A percentile compares a stretch with the other conserved stretches of the same genome.
These are phyloP conservation scores for Diaphora mendica DNA, from an alignment of 2,888 invertebrate genomes.

Conservation along the genomic window DNA sequence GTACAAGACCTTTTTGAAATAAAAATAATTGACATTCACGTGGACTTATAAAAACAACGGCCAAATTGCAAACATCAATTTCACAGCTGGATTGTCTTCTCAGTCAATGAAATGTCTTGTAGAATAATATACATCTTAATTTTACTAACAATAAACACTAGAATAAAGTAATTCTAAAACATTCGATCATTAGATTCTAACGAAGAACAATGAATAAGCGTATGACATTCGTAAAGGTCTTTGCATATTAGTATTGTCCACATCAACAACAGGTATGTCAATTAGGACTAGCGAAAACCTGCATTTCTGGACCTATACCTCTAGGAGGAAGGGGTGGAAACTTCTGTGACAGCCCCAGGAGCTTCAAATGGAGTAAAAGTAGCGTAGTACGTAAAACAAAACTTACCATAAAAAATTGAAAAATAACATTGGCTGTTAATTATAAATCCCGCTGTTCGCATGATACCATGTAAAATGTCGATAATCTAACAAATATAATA, in stretches of 20 bases:
- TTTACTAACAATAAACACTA: not conserved
- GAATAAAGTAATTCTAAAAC: too few species aligned
- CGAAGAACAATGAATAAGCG: not conserved
- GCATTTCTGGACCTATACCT: not conserved
- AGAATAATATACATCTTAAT: not conserved
- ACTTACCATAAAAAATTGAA: slow-evolving; percentile 79
- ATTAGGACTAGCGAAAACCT: not conserved
- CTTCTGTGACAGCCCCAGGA: not conserved
- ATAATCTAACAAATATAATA: slow-evolving; percentile 61
- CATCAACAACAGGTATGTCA: not conserved
- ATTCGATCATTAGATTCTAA: not conserved
- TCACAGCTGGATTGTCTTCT: too few species aligned
- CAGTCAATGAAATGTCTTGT: too few species aligned
- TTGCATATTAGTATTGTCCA: not conserved
- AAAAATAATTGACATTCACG: too few species aligned
- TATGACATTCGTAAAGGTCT: not conserved
- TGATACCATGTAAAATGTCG: slow-evolving; percentile 65
- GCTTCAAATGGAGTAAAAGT: not conserved
- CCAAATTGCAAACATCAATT: too few species aligned
- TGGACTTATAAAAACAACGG: too few species aligned
- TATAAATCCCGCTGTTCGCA: slow-evolving; percentile 59
- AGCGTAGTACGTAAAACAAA: not conserved
- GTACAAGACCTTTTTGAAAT: too few species aligned
- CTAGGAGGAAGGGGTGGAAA: not conserved
- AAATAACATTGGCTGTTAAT: slow-evolving; percentile 78